Percentiles rank a stretch among this genome's conserved stretches.
phyloP scores from a whole-genome alignment of 2,888 invertebrate species.

The Xanthorhoe designata region DNA sequence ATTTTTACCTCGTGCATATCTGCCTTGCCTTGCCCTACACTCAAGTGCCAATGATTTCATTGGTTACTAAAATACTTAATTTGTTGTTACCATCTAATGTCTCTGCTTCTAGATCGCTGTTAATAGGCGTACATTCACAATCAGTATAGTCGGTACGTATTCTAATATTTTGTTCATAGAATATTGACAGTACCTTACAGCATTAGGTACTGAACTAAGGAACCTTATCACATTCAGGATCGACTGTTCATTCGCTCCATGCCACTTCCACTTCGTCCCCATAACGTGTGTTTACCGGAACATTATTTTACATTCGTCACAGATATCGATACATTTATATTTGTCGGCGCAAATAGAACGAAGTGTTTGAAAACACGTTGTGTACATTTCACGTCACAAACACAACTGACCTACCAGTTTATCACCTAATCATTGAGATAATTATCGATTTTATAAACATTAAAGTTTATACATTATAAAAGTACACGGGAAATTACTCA shows the following conservation, averaged over 20 bases:
- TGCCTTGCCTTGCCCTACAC: no score
- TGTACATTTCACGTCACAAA: conserved; percentile 48
- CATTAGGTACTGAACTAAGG: conserved; percentile 50
- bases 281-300: conserved; percentile 19
- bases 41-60: no score
- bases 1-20: no score
- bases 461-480: conserved; percentile 10
- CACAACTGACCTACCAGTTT: conserved; percentile 59
- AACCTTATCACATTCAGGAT: conserved; percentile 49
- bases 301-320: conserved; percentile 16
- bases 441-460: conserved; percentile 47
- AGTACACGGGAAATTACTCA: no score
- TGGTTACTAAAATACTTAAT: no score
- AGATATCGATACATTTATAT: conserved; percentile 30
- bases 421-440: conserved; percentile 60
- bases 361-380: conserved; percentile 40
- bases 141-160: no score
- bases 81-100: no score
- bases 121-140: no score
- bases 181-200: conserved; percentile 52
- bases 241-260: conserved; percentile 46
- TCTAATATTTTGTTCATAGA: no score
- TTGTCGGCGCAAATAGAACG: not conserved
- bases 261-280: conserved; percentile 39
- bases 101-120: no score